Conservation (phyloP, 30 jellyfish, hydroid and myxozoan genomes). For the Aurelia coerulea region DNA sequence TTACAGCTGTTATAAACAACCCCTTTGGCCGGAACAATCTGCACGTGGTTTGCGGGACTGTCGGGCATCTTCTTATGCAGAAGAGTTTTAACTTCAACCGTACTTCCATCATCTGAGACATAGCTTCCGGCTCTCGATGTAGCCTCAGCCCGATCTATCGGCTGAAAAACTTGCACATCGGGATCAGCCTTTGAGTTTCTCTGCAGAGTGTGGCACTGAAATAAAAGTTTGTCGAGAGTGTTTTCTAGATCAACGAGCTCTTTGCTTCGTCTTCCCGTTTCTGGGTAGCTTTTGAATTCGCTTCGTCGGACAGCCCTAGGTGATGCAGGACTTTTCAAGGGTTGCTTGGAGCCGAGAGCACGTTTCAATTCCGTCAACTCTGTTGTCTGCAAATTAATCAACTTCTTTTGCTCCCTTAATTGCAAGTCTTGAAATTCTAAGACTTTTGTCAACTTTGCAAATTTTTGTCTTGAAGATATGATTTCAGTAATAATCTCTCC, state of each 20-base stretch:
- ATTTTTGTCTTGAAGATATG: conserved; percentile 82
- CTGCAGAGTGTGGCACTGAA: conserved; percentile 87
- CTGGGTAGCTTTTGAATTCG: conserved; percentile 60
- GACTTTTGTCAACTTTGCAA: conserved; percentile 64
- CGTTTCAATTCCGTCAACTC: conserved; percentile 42
- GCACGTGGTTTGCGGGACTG: conserved; percentile 69
- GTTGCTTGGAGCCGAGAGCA: not conserved
- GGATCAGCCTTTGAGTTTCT: conserved; percentile 55
- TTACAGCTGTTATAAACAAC: conserved; percentile 69
- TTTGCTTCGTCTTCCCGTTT: conserved; percentile 79
- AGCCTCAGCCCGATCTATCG: conserved; percentile 48
- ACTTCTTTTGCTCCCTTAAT: conserved; percentile 78
- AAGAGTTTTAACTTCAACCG: conserved; percentile 56
- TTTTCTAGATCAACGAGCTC: conserved; percentile 79
- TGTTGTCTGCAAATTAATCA: conserved; percentile 59
- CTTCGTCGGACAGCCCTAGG: conserved; percentile 52
- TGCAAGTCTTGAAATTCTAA: conserved; percentile 76
- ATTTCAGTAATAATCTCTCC: conserved; percentile 95
- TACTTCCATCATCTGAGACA: conserved; percentile 48
- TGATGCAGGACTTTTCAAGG: conserved; percentile 26
- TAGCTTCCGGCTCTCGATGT: conserved; percentile 46
- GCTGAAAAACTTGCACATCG: conserved; percentile 63
- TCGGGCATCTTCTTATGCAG: conserved; percentile 63
- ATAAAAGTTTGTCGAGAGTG: conserved; percentile 86
- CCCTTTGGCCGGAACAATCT: conserved; percentile 75